Evolutionary conservation across 2,888 invertebrate species (phyloP).

Genomic region (Epiblema foenella): DNA sequence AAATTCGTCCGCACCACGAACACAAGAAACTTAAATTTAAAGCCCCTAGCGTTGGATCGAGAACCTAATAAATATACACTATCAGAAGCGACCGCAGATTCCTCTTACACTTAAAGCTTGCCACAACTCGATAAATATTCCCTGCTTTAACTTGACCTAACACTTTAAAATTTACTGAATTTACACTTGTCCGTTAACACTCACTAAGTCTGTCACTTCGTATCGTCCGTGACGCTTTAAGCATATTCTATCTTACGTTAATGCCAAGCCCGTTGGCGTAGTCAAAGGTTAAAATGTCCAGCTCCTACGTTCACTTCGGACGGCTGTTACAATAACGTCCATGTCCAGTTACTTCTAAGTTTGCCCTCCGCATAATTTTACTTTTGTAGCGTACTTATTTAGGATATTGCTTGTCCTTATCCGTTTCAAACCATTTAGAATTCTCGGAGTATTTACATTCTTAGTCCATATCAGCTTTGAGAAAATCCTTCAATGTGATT

Average conservation of each 20-base stretch:
- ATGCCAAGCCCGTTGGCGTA: constrained; percentile 32
- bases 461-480: not conserved
- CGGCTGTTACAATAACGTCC: constrained; percentile 9
- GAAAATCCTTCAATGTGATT: not conserved
- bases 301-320: constrained; percentile 2
- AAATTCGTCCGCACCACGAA: constrained; percentile 1
- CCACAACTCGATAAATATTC: constrained; percentile 59
- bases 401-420: not conserved
- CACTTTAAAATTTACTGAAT: constrained; percentile 49
- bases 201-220: constrained; percentile 21
- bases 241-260: constrained; percentile 28
- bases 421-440: not conserved
- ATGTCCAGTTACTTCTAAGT: not conserved
- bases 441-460: not conserved
- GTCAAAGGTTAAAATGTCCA: constrained; percentile 27
- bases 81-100: constrained; percentile 54
- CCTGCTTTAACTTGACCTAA: constrained; percentile 58
- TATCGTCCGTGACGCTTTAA: constrained; percentile 24
- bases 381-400: not conserved
- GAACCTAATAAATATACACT: constrained; percentile 58
- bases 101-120: constrained; percentile 56
- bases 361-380: not conserved
- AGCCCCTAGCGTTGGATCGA: constrained; percentile 24
- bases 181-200: constrained; percentile 49
- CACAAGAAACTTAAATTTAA: constrained; percentile 10